Conservation (phyloP, 2,113 vertebrate genomes). For the Phaethon lepturus region DNA sequence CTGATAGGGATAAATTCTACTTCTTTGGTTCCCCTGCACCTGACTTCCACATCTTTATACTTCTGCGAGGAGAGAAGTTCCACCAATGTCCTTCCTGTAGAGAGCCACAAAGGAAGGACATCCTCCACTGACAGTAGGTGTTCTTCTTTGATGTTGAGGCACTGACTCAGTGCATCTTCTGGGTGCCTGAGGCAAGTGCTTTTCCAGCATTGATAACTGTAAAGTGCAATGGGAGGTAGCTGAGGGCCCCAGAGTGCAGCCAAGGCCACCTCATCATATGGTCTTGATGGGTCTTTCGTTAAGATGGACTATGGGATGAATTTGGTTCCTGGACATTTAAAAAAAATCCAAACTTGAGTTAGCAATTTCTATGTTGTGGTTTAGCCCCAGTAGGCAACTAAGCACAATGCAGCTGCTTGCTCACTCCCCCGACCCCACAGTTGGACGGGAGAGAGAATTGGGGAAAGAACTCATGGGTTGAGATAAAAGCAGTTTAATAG, state of each 20-base stretch:
- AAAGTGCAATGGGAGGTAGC: not conserved
- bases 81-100: not conserved
- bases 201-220: not conserved
- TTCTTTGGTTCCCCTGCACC: not conserved
- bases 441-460: too few species aligned
- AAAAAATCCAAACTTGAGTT: not conserved
- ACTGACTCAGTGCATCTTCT: not conserved
- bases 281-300: not conserved
- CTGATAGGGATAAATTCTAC: not conserved
- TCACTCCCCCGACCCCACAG: too few species aligned
- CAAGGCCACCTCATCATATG: not conserved
- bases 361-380: not conserved
- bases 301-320: not conserved
- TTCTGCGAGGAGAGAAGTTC: not conserved
- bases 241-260: not conserved
- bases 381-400: too few species aligned
- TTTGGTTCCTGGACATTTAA: not conserved
- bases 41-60: not conserved
- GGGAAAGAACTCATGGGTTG: too few species aligned
- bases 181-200: not conserved
- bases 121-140: not conserved
- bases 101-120: not conserved
- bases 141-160: not conserved
- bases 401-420: too few species aligned
- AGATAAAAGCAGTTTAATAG: too few species aligned